phyloP scores from a whole-genome alignment of 2,797 vertebrate species.

The Anguilla anguilla region DNA sequence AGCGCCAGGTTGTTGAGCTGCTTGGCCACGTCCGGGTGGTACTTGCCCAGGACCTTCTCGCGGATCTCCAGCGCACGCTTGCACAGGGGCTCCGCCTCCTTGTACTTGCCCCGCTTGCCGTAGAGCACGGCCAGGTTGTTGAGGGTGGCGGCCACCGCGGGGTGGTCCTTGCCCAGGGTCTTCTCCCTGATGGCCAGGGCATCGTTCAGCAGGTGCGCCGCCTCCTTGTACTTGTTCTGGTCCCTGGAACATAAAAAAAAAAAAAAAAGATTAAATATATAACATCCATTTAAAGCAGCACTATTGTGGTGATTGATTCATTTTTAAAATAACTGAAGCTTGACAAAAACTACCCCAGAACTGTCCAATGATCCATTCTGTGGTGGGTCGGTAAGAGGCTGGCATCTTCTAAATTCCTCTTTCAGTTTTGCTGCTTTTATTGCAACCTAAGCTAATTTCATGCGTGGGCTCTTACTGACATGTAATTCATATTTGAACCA shows the following conservation, averaged over 20 bases:
- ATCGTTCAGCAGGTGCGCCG: slow-evolving; percentile 85
- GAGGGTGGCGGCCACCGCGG: slow-evolving; percentile 84
- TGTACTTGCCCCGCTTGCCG: slow-evolving; percentile 87
- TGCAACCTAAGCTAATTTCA: too few relatives aligned
- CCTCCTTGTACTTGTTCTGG: slow-evolving; percentile 92
- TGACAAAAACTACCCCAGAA: too few relatives aligned
- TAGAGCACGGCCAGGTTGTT: slow-evolving; percentile 89
- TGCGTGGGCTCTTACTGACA: too few relatives aligned
- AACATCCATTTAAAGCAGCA: too few relatives aligned
- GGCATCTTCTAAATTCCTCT: too few relatives aligned
- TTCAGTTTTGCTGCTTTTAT: too few relatives aligned
- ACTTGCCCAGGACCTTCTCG: slow-evolving; percentile 78
- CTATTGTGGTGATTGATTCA: too few relatives aligned
- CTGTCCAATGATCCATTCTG: too few relatives aligned
- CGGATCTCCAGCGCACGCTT: slow-evolving; percentile 80
- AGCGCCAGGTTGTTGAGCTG: slow-evolving; percentile 97
- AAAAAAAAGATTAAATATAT: background rate
- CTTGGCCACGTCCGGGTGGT: slow-evolving; percentile 96
- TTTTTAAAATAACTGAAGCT: too few relatives aligned
- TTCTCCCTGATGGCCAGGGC: slow-evolving; percentile 89
- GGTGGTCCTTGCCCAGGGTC: slow-evolving; percentile 82
- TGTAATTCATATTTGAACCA: too few relatives aligned
- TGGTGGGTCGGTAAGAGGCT: too few relatives aligned
- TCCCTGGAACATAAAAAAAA: slow-evolving; percentile 68
- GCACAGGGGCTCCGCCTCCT: slow-evolving; percentile 84